Evolutionary conservation across 2,888 invertebrate species (phyloP), one percentile per base, ranked within the genome.

Genomic region (Brenthis daphne): DNA sequence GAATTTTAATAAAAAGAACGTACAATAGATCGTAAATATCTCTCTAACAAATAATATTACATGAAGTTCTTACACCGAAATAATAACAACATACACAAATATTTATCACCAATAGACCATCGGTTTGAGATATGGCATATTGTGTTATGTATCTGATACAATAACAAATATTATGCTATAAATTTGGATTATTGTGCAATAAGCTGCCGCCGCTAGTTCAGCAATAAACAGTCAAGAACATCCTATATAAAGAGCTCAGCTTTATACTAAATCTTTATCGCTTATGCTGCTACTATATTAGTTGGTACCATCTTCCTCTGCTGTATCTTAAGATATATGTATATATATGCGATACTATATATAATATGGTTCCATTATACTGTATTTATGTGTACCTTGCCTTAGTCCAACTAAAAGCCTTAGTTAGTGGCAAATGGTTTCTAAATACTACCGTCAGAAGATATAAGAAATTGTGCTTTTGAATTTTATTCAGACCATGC

Each of bases 111-210:
- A 54, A 43, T 16, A 53, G 14, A 54, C 51, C 14, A 51, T n/a
- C 51, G 51, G n/a, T 51, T 51, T 51, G 51, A 53, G 47, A 43
- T 20, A 12, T 47, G 8, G 48, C 33, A 20, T 66, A 37, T 55
- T 50, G 51, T 54, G 51, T 53, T 53, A 53, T 51, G 64, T 65
- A 33, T 58, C 13, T 57, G 48, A 56, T 56, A 11, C 8, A 65
- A 37, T n/a, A 63, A 56, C 53, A 68, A 69, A 65, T 67, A 53
- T 29, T 57, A 37, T 48, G 24, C 65, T 67, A 77, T 77, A 77
- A 78, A 78, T 78, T 71, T 57, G 53, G 65, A 72, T 77, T 74
- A 76, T 74, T 74, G 68, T 64, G 74, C 75, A 69, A 75, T 78
- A 74, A 74, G 74, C 76, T 73, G 67, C 71, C 64, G 57, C 57